These are phyloP conservation scores for Leguminivora glycinivorella DNA, from an alignment of 1,140 invertebrate genomes.

Conservation along the genomic window DNA sequence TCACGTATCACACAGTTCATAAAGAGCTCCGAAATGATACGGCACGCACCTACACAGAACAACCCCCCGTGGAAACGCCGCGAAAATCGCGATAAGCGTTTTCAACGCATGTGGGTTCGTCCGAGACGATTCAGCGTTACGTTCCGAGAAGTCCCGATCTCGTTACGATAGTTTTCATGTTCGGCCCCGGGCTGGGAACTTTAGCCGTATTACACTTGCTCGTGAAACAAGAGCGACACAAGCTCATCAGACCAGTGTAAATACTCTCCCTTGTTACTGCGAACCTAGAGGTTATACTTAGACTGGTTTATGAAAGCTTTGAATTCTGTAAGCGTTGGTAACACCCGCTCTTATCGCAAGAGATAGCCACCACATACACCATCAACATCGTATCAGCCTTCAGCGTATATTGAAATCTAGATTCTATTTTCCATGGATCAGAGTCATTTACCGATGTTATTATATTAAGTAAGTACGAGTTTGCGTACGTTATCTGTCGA, in stretches of 20 bases:
- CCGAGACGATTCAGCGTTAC: slow-evolving; percentile 44
- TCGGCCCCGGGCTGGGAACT: slow-evolving; percentile 45
- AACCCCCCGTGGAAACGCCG: slow-evolving; percentile 27
- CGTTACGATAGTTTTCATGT: slow-evolving; percentile 66
- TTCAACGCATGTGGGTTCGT: slow-evolving; percentile 36
- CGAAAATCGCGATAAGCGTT: slow-evolving; percentile 54
- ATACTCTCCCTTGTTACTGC: background rate
- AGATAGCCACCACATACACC: slow-evolving; percentile 39
- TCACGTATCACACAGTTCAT: slow-evolving; percentile 9
- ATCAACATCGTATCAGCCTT: background rate
- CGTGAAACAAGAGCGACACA: slow-evolving; percentile 8
- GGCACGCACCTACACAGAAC: background rate
- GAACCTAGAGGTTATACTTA: slow-evolving; percentile 25
- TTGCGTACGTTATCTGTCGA: background rate
- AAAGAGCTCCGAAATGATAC: slow-evolving; percentile 6
- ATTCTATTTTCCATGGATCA: background rate
- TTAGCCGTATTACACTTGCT: background rate
- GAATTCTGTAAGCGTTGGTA: background rate
- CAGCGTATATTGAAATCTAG: background rate
- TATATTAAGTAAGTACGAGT: background rate
- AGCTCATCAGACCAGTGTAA: background rate
- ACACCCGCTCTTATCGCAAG: slow-evolving; percentile 43
- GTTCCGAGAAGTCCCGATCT: slow-evolving; percentile 65
- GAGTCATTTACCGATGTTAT: background rate
- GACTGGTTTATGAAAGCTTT: background rate